Evolutionary conservation across 2,888 invertebrate genomes (phyloP).

Genomic region (Tinea trinotella): DNA sequence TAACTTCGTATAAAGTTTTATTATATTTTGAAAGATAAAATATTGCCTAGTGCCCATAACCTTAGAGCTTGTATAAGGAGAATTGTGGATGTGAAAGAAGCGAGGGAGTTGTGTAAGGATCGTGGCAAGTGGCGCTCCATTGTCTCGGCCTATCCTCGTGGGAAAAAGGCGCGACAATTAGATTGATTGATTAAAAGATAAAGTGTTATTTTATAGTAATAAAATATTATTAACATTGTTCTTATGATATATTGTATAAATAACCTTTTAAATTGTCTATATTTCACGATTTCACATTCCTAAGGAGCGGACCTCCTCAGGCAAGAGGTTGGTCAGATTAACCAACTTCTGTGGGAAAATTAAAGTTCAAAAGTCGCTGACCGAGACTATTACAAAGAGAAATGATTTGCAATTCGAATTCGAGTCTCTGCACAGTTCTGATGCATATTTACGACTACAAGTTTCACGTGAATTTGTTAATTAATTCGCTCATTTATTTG

Average conservation of each 20-base stretch:
- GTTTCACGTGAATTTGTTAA: not conserved
- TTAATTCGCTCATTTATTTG: not conserved
- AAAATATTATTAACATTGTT: too few relatives aligned
- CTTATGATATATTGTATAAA: not conserved
- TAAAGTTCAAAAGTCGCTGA: slow-evolving; percentile 33
- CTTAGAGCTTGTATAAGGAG: too few relatives aligned
- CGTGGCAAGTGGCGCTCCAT: too few relatives aligned
- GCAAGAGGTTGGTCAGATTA: slow-evolving; percentile 26
- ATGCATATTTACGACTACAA: not conserved
- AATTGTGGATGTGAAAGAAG: too few relatives aligned
- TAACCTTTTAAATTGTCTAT: not conserved
- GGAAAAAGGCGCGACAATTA: too few relatives aligned
- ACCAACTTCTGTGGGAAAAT: slow-evolving; percentile 35
- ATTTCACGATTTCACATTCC: not conserved
- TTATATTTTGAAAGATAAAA: too few relatives aligned
- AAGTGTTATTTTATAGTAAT: too few relatives aligned
- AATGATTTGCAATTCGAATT: slow-evolving; percentile 26
- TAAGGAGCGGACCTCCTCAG: slow-evolving; percentile 23
- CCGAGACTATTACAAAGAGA: slow-evolving; percentile 26
- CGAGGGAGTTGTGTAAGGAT: too few relatives aligned
- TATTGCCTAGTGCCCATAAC: too few relatives aligned
- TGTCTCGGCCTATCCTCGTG: too few relatives aligned
- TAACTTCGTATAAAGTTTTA: too few relatives aligned
- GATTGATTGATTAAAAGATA: too few relatives aligned
- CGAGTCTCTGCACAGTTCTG: slow-evolving; percentile 1